A percentile compares a stretch with the other conserved stretches of the same genome.
Evolutionary conservation across 2,797 vertebrate species (phyloP).

Genomic region (Holocentrus rufus): DNA sequence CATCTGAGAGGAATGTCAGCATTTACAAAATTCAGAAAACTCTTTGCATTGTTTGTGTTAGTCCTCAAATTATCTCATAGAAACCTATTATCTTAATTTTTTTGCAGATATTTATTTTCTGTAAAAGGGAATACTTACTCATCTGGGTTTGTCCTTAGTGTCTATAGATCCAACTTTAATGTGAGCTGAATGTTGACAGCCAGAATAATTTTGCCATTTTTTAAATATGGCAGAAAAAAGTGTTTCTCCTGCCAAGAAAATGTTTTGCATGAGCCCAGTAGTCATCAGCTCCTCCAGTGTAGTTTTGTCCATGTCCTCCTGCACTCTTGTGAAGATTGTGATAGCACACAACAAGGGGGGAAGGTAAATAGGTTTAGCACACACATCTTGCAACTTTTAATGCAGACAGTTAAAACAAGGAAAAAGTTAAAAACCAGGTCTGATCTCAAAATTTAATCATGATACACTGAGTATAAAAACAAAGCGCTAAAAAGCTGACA

Average conservation of each 20-base stretch:
- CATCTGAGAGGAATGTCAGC: background rate
- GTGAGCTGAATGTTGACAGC: background rate
- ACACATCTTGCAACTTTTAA: background rate
- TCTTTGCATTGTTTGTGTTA: background rate
- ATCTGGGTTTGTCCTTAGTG: background rate
- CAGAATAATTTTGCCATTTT: background rate
- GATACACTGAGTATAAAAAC: background rate
- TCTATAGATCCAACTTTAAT: background rate
- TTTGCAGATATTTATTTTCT: too few species aligned
- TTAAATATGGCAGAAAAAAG: constrained; percentile 1
- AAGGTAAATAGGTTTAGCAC: background rate
- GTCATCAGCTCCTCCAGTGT: constrained; percentile 4
- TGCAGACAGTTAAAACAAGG: background rate
- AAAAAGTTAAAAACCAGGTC: background rate
- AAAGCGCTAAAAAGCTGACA: background rate
- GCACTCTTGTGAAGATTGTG: background rate
- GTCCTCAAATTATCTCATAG: background rate
- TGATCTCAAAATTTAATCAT: background rate
- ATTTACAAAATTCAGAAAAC: background rate
- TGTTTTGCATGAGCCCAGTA: constrained; percentile 7
- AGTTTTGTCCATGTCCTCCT: constrained; percentile 26
- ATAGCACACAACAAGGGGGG: constrained; percentile 1
- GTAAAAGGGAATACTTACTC: background rate
- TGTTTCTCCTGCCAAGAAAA: constrained; percentile 15
- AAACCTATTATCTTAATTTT: too few species aligned